These are phyloP conservation scores for Saguinus imperator DNA, from an alignment of 2,113 vertebrate species.

Conservation along the genomic window DNA sequence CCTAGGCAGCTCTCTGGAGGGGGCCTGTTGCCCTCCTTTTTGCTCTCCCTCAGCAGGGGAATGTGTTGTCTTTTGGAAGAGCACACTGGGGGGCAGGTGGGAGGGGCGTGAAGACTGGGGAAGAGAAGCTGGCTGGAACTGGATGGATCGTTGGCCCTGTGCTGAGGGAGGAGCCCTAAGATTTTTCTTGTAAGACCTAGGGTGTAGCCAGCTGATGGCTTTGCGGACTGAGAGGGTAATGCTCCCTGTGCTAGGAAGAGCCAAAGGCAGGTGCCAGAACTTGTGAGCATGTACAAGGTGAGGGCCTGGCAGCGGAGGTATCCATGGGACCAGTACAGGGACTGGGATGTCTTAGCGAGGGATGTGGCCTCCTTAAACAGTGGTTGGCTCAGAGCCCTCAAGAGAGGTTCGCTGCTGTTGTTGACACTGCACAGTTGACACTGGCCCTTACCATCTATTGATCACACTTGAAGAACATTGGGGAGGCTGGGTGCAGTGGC, in stretches of 20 bases:
- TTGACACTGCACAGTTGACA: background rate
- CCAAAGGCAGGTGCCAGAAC: background rate
- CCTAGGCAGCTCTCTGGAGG: background rate
- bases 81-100: accelerated
- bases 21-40: background rate
- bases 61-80: accelerated
- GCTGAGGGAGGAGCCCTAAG: background rate
- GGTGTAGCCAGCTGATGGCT: background rate
- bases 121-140: no score
- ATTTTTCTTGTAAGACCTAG: no score
- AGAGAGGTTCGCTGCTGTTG: background rate
- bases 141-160: no score
- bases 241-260: background rate
- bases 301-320: background rate
- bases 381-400: accelerated
- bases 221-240: no score
- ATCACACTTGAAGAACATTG: background rate
- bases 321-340: background rate
- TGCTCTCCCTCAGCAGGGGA: background rate
- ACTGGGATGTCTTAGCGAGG: accelerated
- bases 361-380: background rate
- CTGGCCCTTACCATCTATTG: background rate
- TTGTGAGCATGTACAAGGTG: background rate
- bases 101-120: accelerated
- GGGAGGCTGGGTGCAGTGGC: no score